Conservation (phyloP, 1,140 invertebrate species). For the Cyclina sinensis region DNA sequence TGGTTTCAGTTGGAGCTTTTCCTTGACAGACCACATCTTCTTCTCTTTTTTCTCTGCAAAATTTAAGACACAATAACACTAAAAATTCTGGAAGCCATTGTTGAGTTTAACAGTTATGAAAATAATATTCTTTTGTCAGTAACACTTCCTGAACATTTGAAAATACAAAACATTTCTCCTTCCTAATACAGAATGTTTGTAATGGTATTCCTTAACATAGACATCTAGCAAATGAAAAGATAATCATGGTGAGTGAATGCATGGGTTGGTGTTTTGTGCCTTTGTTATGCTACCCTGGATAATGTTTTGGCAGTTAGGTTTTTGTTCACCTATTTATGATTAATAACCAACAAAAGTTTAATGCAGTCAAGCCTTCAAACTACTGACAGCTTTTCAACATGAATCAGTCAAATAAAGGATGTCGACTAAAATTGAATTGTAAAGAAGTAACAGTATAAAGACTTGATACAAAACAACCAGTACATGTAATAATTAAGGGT, state of each 20-base stretch:
- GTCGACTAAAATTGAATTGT: not conserved
- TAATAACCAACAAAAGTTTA: not conserved
- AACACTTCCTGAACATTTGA: not conserved
- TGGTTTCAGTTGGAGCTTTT: slow-evolving; percentile 2
- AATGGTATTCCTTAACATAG: too few relatives aligned
- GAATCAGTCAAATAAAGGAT: too few relatives aligned
- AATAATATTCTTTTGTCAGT: not conserved
- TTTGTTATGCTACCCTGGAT: not conserved
- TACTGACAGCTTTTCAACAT: not conserved
- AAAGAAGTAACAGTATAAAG: not conserved
- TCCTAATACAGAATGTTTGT: too few relatives aligned
- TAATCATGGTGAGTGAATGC: too few relatives aligned
- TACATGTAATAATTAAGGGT: not conserved
- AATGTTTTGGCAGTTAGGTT: not conserved
- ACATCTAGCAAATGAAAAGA: too few relatives aligned
- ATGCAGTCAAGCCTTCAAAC: not conserved
- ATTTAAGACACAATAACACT: too few relatives aligned
- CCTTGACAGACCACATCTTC: slow-evolving; percentile 13
- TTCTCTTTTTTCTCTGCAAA: slow-evolving; percentile 31
- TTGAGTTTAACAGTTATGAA: not conserved
- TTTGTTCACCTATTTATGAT: not conserved
- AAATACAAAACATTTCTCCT: slow-evolving; percentile 6
- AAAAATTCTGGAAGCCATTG: too few relatives aligned
- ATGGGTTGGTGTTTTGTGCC: too few relatives aligned
- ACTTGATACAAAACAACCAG: not conserved